Conservation (phyloP, 2,888 invertebrate genomes). For the Euplexia lucipara region DNA sequence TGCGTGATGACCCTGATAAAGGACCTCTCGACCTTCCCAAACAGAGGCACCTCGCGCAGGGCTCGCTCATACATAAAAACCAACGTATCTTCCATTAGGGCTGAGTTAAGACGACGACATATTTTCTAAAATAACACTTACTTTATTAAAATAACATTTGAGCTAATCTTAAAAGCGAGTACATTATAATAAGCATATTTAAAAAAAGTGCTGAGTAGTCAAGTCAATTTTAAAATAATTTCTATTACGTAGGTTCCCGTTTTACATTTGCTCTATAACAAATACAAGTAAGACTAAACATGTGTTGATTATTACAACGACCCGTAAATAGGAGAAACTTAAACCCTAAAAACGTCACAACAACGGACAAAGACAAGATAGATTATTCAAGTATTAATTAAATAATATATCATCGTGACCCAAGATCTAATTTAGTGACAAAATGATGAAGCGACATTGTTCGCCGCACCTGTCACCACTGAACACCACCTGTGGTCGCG, state of each 20-base stretch:
- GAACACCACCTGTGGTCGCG: conserved; percentile 52
- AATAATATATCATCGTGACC: conserved; percentile 55
- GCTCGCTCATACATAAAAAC: conserved; percentile 89
- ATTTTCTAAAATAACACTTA: conserved; percentile 74
- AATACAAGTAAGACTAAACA: conserved; percentile 3
- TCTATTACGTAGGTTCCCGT: not conserved
- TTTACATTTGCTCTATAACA: not conserved
- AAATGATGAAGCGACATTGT: conserved; percentile 57
- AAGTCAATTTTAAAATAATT: not conserved
- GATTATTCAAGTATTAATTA: conserved; percentile 53
- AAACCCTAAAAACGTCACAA: conserved; percentile 18
- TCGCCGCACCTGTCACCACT: conserved; percentile 49
- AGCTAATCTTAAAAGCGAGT: not conserved
- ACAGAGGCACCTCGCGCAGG: conserved; percentile 88
- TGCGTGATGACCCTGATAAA: conserved; percentile 90
- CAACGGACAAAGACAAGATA: conserved; percentile 12
- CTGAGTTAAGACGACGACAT: conserved; percentile 87
- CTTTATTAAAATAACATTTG: not conserved
- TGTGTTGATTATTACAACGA: conserved; percentile 2
- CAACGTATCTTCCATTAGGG: conserved; percentile 89
- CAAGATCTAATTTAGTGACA: conserved; percentile 46
- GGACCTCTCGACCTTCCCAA: conserved; percentile 88
- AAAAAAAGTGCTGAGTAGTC: not conserved
- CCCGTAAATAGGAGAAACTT: not conserved
- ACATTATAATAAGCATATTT: not conserved